Evolutionary conservation across 2,113 vertebrate species (phyloP), one percentile per base, ranked within the genome.

Genomic region (Microtus oregoni): DNA sequence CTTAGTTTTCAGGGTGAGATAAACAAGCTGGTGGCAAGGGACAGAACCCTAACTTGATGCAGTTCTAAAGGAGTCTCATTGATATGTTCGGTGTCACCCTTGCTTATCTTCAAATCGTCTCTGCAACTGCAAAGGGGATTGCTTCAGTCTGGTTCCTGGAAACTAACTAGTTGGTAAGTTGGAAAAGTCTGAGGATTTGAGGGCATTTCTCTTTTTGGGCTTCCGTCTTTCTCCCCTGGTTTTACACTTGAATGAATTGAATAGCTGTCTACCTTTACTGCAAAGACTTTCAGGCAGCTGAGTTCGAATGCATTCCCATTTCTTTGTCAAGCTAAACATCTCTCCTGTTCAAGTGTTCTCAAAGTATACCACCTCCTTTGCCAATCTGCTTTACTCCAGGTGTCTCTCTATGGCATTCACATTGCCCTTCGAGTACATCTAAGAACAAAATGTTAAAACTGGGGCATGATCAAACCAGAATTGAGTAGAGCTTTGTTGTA

Each of bases 1-100:
- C 38, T 94, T 4, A 82, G 8, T 86, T 94, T 94, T 86, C 13
- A 94, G 72, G 7, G 67, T 65, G 35, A 91, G 78, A 79, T 30
- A 93, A 75, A 75, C 35, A 61, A 65, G 83, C 12, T 32, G 10
- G 24, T 75, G 52, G n/a, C 20, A 91, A 87, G 12, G 4, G 26
- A 41, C 55, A 85, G 63, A 76, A 2, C 0, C 24, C 28, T 68
- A 86, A 81, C 26, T 78, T 86, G 78, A 15, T 72, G 1, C 28
- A 47, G 9, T 82, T 93, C 22, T n/a, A 41, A 95, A 32, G 8
- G 68, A 86, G 15, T 30, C 87, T 95, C 26, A 44, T 82, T 89
- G 75, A 28, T 15, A 63, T 78, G 81, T 41, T 32, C 44, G 35
- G 67, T 70, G 67, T 63, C 15, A 90, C 13, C 9, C 4, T 14